Conservation (phyloP, 2,888 invertebrate genomes). For the Athetis lepigone region DNA sequence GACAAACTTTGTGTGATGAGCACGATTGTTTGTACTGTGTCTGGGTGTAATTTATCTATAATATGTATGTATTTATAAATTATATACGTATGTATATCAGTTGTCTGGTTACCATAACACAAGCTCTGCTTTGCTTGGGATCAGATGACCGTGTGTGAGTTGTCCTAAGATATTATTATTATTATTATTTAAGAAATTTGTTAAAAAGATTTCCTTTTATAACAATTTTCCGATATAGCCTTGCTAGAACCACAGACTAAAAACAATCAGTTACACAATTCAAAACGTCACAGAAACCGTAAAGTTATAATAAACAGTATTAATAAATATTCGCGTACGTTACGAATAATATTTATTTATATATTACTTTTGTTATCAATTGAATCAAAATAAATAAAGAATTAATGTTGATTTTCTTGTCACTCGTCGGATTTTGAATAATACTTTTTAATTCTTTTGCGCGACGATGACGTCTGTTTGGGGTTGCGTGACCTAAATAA, state of each 20-base stretch:
- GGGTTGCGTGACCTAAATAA: slow-evolving; percentile 51
- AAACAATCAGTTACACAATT: background rate
- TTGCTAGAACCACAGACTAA: background rate
- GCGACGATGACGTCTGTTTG: slow-evolving; percentile 49
- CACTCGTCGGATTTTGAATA: slow-evolving; percentile 46
- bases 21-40: no score
- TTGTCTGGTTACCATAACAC: no score
- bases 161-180: no score
- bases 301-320: slow-evolving; percentile 23
- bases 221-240: background rate
- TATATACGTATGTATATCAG: no score
- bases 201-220: background rate
- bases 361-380: slow-evolving; percentile 40
- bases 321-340: slow-evolving; percentile 43
- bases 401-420: slow-evolving; percentile 40
- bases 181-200: no score
- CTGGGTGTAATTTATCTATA: no score
- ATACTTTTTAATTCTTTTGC: slow-evolving; percentile 47
- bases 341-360: slow-evolving; percentile 31
- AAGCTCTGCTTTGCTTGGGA: no score
- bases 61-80: no score
- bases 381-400: slow-evolving; percentile 46
- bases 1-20: no score
- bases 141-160: no score
- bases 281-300: slow-evolving; percentile 2